These are phyloP conservation scores for Herminia tarsipennalis DNA, from an alignment of 2,888 invertebrate genomes.

Conservation along the genomic window DNA sequence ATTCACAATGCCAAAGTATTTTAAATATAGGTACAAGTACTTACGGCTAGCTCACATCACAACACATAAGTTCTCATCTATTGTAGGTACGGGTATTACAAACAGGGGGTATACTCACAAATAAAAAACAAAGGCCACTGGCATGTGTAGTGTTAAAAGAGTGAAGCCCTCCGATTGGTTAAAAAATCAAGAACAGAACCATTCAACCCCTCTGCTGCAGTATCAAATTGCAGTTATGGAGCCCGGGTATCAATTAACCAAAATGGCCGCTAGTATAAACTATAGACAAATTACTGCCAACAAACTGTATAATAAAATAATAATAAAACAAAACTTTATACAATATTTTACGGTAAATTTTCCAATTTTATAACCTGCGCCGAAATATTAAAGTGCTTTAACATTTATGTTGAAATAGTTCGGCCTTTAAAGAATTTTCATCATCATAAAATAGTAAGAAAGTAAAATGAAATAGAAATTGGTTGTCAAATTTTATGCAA, in stretches of 20 bases:
- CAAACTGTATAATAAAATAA: constrained; percentile 4
- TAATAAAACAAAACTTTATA: too few relatives aligned
- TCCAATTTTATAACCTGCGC: not conserved
- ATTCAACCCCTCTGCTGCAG: constrained; percentile 54
- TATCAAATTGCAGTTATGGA: constrained; percentile 64
- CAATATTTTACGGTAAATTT: not conserved
- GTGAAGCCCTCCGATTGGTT: constrained; percentile 50
- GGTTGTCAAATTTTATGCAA: constrained; percentile 9
- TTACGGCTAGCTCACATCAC: too few relatives aligned
- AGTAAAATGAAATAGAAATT: constrained; percentile 7
- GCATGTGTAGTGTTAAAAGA: constrained; percentile 29
- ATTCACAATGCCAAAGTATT: too few relatives aligned
- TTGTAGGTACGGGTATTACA: not conserved
- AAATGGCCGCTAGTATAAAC: constrained; percentile 55
- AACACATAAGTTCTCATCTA: too few relatives aligned
- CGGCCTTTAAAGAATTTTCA: not conserved
- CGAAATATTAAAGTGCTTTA: not conserved
- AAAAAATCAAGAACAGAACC: constrained; percentile 49
- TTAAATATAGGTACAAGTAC: too few relatives aligned
- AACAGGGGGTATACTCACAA: constrained; percentile 16
- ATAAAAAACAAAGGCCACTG: constrained; percentile 18
- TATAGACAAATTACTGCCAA: constrained; percentile 12
- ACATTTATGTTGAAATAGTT: constrained; percentile 1
- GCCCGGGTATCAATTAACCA: constrained; percentile 63
- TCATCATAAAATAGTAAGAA: constrained; percentile 3